These are phyloP conservation scores for Dryadula phaetusa DNA, from an alignment of 2,888 invertebrate species.

Conservation along the genomic window DNA sequence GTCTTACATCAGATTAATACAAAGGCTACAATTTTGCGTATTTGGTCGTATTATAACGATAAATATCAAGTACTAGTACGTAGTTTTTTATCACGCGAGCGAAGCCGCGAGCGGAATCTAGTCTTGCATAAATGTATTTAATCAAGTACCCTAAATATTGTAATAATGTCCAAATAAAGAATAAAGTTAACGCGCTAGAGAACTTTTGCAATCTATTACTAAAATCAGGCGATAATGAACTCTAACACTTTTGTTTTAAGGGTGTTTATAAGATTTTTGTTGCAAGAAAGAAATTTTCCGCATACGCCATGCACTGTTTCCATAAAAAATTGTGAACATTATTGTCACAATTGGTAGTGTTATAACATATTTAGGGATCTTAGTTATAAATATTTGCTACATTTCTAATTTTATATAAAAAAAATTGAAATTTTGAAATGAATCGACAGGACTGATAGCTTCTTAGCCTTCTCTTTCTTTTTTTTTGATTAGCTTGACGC, in stretches of 20 bases:
- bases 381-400: not conserved
- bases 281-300: conserved; percentile 51
- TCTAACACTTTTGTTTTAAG: conserved; percentile 40
- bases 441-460: too few species aligned
- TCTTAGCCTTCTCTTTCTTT: too few species aligned
- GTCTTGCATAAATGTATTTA: conserved; percentile 36
- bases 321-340: conserved; percentile 70
- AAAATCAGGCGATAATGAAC: conserved; percentile 41
- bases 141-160: conserved; percentile 50
- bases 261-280: conserved; percentile 45
- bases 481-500: too few species aligned
- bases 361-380: conserved; percentile 47
- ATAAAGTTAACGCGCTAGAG: conserved; percentile 53
- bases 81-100: too few species aligned
- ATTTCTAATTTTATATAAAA: not conserved
- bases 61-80: too few species aligned
- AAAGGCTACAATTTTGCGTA: too few species aligned
- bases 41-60: too few species aligned
- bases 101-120: too few species aligned
- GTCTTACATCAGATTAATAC: too few species aligned
- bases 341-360: conserved; percentile 58
- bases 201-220: conserved; percentile 43
- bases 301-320: conserved; percentile 71
- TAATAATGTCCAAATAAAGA: conserved; percentile 54
- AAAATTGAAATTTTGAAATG: too few species aligned